Evolutionary conservation across 2,113 vertebrate genomes (phyloP).

Genomic region (Galemys pyrenaicus): DNA sequence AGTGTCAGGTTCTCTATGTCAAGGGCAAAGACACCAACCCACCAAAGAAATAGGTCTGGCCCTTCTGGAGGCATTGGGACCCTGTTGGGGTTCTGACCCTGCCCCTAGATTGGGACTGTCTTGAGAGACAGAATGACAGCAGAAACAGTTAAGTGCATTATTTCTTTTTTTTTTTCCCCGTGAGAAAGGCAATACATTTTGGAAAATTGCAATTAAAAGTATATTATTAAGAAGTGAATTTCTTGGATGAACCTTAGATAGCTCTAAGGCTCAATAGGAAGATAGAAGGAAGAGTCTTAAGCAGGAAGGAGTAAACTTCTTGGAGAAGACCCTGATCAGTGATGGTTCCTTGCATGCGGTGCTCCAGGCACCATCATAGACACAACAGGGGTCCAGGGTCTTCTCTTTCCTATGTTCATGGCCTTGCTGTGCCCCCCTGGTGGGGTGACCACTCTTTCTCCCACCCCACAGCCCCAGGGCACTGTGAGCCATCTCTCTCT

Average conservation of each 20-base stretch:
- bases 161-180: background rate
- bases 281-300: background rate
- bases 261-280: background rate
- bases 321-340: background rate
- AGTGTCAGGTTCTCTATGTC: constrained; percentile 87
- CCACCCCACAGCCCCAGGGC: too few relatives aligned
- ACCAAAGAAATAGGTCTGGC: rapidly evolving
- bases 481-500: background rate
- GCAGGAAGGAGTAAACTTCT: background rate
- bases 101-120: background rate
- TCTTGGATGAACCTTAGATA: background rate
- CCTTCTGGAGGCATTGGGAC: background rate
- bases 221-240: background rate
- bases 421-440: too few relatives aligned
- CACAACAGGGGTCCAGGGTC: too few relatives aligned
- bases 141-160: rapidly evolving
- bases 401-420: background rate
- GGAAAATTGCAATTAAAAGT: background rate
- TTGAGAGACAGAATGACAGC: background rate
- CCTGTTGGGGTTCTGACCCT: background rate
- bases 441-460: too few relatives aligned
- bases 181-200: background rate
- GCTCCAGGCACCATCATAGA: rapidly evolving
- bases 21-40: constrained; percentile 75
- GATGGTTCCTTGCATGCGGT: background rate